Conservation (phyloP, 1,140 invertebrate species). For the Pantala flavescens region DNA sequence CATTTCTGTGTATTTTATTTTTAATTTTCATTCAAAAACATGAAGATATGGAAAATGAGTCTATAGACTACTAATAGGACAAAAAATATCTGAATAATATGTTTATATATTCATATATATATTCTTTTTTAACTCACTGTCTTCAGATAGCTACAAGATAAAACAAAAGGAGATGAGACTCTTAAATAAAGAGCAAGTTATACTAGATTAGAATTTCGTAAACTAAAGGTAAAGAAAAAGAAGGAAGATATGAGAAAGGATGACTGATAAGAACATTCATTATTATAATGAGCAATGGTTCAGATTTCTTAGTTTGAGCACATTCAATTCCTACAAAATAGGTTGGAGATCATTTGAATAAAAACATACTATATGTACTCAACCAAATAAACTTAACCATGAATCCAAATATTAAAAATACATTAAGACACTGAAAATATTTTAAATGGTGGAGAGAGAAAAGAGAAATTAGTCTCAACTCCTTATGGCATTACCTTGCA, state of each 20-base stretch:
- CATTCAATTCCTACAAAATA: not conserved
- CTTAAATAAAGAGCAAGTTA: not conserved
- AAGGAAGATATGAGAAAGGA: not conserved
- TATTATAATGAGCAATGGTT: not conserved
- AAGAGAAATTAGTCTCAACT: not conserved
- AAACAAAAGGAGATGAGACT: not conserved
- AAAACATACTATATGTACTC: not conserved
- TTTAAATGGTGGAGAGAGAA: not conserved
- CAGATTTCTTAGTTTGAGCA: not conserved
- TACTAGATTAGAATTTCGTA: not conserved
- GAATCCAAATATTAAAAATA: too few species aligned
- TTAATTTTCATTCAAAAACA: slow-evolving; percentile 6
- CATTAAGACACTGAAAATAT: too few species aligned
- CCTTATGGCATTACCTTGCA: not conserved
- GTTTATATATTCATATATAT: not conserved
- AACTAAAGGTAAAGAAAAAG: not conserved
- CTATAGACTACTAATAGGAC: not conserved
- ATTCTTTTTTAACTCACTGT: not conserved
- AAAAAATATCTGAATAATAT: slow-evolving; percentile 1
- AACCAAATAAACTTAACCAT: not conserved
- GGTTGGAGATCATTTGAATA: not conserved
- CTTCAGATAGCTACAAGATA: slow-evolving; percentile 6
- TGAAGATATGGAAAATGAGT: slow-evolving; percentile 3
- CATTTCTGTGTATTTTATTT: slow-evolving; percentile 8
- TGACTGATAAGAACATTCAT: not conserved